Percentiles rank a stretch among this genome's conserved stretches.
Conservation (phyloP, 2,113 vertebrate genomes). For the Pandion haliaetus region DNA sequence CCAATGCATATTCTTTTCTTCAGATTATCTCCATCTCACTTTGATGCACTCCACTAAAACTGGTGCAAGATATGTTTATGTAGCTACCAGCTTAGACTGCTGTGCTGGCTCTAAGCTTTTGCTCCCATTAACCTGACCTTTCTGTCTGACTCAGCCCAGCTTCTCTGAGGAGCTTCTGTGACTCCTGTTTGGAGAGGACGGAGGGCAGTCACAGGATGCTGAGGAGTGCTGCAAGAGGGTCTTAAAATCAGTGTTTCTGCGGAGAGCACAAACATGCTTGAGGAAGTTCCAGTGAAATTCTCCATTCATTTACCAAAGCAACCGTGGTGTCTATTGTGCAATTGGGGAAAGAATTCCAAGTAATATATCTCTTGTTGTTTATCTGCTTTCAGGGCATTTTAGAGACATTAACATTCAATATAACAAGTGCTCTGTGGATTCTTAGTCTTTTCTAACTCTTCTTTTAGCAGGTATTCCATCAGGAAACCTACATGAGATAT, state of each 20-base stretch:
- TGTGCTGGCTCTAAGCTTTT: neutral
- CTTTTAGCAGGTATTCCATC: neutral
- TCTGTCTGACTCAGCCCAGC: neutral
- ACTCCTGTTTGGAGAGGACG: neutral
- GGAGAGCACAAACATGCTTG: neutral
- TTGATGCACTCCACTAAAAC: neutral
- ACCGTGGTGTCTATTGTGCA: neutral
- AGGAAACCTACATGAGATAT: neutral
- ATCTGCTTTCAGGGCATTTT: neutral
- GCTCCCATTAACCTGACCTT: neutral
- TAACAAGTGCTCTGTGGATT: neutral
- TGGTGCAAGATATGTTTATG: neutral
- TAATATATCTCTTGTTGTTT: neutral
- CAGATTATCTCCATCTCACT: neutral
- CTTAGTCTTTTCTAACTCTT: neutral
- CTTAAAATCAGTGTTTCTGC: neutral
- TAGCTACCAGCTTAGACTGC: neutral
- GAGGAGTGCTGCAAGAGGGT: fast-evolving
- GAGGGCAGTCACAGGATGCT: neutral
- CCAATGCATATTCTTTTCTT: neutral
- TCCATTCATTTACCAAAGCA: neutral
- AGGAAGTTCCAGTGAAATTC: neutral
- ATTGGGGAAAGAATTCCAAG: neutral
- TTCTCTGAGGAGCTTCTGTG: neutral
- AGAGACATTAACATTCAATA: neutral